Evolutionary conservation across 2,797 vertebrate genomes (phyloP), one percentile per base, ranked within the genome.

Genomic region (Synaphobranchus kaupii): DNA sequence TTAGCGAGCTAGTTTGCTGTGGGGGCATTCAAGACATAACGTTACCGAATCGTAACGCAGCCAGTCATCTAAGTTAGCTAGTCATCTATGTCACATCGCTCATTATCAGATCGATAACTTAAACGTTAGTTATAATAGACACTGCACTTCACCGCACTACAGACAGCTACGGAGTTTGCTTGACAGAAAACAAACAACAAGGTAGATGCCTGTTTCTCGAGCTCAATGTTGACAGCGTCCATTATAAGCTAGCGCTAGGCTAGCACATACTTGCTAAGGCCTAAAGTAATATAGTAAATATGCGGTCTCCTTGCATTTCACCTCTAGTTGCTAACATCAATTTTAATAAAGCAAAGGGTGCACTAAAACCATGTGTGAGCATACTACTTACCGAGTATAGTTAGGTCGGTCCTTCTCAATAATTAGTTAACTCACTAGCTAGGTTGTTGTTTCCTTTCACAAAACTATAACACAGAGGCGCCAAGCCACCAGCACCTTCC

Each of bases 401-500:
- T n/a, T 50, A 48, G 22, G 3, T n/a, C 22, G 10, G 20, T 50
- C 78, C 22, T 81, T 10, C 47, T 50, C 15, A 81, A 81, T 22
- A 4, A 12, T 12, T 44, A 63, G 12, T 17, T n/a, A 66, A 31
- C 7, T 15, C 13, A 7, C 52, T 34, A 54, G 12, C 82, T 2
- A 20, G 13, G 6, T 9, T 52, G 6, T 9, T 52, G 50, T 20
- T 66, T 20, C 52, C 52, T 78, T 84, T 78, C 22, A 84, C 82
- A 13, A 58, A 78, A 68, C 66, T 48, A 78, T 68, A 52, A 12
- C 7, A 63, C 66, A 76, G 92, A 89, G 94, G 96, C 96, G 96
- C 96, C 94, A 97, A 95, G 88, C 86, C 28, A 56, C 87, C 50
- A 66, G 81, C 83, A 44, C 56, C 68, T 80, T 91, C 91, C 89